Evolutionary conservation across 2,113 vertebrate species (phyloP), one percentile per base, ranked within the genome.

Genomic region (Hypocryptadius cinnamomeus): DNA sequence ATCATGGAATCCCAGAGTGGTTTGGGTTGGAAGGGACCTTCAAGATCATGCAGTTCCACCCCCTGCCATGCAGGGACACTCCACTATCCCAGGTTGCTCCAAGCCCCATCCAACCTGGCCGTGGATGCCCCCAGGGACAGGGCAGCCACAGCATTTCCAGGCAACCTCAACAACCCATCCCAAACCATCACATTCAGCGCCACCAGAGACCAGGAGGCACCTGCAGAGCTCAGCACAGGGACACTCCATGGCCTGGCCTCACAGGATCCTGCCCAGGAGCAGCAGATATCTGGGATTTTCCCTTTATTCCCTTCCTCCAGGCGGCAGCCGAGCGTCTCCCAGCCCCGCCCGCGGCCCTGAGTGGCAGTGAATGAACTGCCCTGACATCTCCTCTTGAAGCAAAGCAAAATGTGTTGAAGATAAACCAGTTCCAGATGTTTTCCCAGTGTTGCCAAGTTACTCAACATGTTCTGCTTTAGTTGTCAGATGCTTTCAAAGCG

Each of bases 391-490:
- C 92, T 94, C 92, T 94, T 91, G 89, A 94, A 95, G 94, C 93
- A 89, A 48, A 95, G 96, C 85, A 85, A 94, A 95, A 96, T 95
- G 93, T 93, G 88, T 95, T 69, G 88, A 95, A 92, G 80, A 65
- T 90, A 94, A 95, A 95, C 84, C 90, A 92, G 47, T 92, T 95
- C 93, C 95, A 95, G 90, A 95, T 96, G 96, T 92, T 92, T 92
- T 82, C 92, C 8, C 76, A 96, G 91, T 90, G 95, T 96, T 95
- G 95, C 96, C 94, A 96, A 95, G 92, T 95, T 96, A 93, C 90
- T 91, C 89, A 95, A 96, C 92, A 96, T 94, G 94, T 92, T 95
- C 94, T 97, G 92, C 92, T 95, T 95, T 94, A 96, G 90, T 76
- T 94, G 94, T 95, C 94, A 92, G 92, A 95, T 93, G 94, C 90